Evolutionary conservation across 2,113 vertebrate genomes (phyloP), one percentile per base, ranked within the genome.

Genomic region (Poeciliopsis prolifica): DNA sequence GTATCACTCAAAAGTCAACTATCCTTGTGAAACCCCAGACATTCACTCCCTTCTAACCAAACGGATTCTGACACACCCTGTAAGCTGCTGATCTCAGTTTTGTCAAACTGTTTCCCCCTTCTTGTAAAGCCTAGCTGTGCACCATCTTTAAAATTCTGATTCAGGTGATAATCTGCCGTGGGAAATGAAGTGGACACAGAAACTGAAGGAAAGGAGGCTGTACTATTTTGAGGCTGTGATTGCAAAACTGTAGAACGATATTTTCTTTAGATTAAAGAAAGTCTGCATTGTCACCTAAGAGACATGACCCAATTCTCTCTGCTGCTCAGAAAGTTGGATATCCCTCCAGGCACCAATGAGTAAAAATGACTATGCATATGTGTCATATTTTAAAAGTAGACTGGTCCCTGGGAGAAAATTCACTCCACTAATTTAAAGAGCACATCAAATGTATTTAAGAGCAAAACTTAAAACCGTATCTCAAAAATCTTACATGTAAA

Each of bases 281-380:
- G 24, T 68, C 42, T 67, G 62, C 35, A 79, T 30, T 58, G 67
- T 63, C 73, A 48, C 63, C 73, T 65, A n/a, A 70, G 79, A 84
- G 79, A 88, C 79, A 28, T 80, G 83, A 3, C 77, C 84, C 66
- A 74, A 65, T 90, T 91, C n/a, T 83, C 70, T 68, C 2, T 63
- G 60, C 66, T 64, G 29, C 42, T 86, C 33, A 54, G 51, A 81
- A 65, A 72, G 68, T 54, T 24, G 80, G 42, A 72, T 67, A 72
- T 68, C 42, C 85, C 80, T 84, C 35, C 67, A 74, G 75, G 77
- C 70, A 81, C 60, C 33, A 26, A 40, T 33, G 69, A 26, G 62
- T 86, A 76, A 78, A 84, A 84, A 81, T 83, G 79, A 72, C 29
- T 44, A 65, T 22, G 60, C 68, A 77, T 86, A 74, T 51, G 66